Base-by-base conservation (phyloP, 2,888 invertebrate species). In the Pandemis heparana region DNA sequence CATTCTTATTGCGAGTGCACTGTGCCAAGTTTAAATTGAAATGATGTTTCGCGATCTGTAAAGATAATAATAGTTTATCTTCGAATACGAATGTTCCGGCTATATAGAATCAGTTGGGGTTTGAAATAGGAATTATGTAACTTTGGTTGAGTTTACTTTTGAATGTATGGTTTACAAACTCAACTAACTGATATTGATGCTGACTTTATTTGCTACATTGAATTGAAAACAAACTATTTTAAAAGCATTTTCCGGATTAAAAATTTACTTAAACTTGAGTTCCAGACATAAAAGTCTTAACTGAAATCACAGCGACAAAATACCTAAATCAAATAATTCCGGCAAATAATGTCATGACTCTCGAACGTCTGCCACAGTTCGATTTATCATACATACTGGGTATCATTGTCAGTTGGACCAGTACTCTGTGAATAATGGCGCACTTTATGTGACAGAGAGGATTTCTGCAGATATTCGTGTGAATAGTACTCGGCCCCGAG, bases 381-480 rank as follows among this genome's bases (percentile, higher is more conserved):
- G 79, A 89, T 89, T 89, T 88, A 89, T 89, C 88, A 89, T 83
- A 81, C 87, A 87, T 83, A 80, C 81, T 79, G 79, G 80, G 84
- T 85, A 86, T 85, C 83, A 87, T 81, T 82, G 88, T 88, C 87
- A 84, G 83, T 84, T 83, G 82, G 84, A 87, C 85, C 86, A 82
- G 83, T 82, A 81, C 81, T 79, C 79, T 79, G 83, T 89, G 90
- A 91, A 88, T 92, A 90, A 91, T 90, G 88, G 91, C 89, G 87
- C 87, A 89, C 85, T 91, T 88, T 87, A 85, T 87, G 80, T 88
- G 89, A 89, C 89, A 87, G 85, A 80, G 81, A 82, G 89, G 88
- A 88, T 90, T 90, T 85, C 76, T 78, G 80, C 84, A 83, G 86
- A 87, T 84, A 88, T 88, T 87, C 84, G 82, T 84, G 85, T 87